A percentile compares a stretch with the other conserved stretches of the same genome.
These are phyloP conservation scores for Chaenodraco wilsoni DNA, from an alignment of 2,797 vertebrate species.

Conservation along the genomic window DNA sequence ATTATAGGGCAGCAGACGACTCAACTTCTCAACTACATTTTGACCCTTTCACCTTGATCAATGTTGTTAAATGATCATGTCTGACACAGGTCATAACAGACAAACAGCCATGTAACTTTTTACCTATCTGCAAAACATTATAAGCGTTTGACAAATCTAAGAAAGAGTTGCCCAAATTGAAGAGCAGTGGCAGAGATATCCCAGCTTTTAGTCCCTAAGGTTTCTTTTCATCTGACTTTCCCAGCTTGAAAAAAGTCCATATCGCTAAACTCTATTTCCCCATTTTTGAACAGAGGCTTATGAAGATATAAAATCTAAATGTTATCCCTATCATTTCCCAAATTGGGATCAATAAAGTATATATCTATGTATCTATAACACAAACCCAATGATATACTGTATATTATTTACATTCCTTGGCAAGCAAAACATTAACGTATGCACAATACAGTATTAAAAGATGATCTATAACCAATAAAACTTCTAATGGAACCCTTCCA, in stretches of 20 bases:
- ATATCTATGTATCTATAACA: too few relatives aligned
- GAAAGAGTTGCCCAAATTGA: neutral
- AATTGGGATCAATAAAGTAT: too few relatives aligned
- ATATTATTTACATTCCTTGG: neutral
- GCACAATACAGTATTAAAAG: neutral
- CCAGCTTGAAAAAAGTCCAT: neutral
- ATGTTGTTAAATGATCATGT: neutral
- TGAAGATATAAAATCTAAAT: neutral
- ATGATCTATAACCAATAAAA: neutral
- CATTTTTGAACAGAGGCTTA: neutral
- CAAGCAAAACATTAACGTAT: too few relatives aligned
- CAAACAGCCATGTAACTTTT: neutral
- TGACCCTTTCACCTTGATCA: slow-evolving; percentile 15
- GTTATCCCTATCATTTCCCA: too few relatives aligned
- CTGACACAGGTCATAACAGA: neutral
- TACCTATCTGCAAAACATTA: neutral
- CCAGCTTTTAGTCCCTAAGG: too few relatives aligned
- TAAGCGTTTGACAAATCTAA: neutral
- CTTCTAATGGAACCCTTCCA: neutral
- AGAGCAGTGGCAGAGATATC: neutral
- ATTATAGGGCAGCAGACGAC: neutral
- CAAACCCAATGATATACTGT: neutral
- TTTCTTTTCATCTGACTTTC: neutral
- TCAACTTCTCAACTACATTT: slow-evolving; percentile 26
- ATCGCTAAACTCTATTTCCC: neutral